Evolutionary conservation across 2,113 vertebrate species (phyloP).

Genomic region (Balaeniceps rex): DNA sequence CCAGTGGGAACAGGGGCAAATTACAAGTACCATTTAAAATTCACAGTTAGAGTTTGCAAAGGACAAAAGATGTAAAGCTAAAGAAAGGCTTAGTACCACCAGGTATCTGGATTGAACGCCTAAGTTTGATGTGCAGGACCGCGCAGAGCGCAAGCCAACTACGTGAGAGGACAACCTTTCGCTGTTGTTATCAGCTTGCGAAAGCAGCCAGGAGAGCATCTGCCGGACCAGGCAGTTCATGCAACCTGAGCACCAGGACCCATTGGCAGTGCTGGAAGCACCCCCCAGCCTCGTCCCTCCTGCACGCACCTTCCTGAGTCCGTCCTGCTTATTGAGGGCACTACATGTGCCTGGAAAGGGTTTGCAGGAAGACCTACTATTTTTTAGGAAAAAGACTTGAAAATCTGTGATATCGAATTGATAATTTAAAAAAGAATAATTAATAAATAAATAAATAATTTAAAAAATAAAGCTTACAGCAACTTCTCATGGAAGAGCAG

Average conservation of each 20-base stretch:
- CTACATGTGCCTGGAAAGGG: neutral
- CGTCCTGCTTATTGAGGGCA: neutral
- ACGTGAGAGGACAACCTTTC: neutral
- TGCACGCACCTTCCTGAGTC: fast-evolving
- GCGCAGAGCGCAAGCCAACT: neutral
- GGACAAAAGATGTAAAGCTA: neutral
- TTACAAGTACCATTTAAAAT: neutral
- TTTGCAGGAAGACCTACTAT: neutral
- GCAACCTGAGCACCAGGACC: neutral
- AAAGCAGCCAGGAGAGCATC: neutral
- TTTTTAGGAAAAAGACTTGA: neutral
- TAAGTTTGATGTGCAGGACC: neutral
- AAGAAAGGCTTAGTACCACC: neutral
- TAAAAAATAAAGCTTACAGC: neutral
- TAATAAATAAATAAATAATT: too few species aligned
- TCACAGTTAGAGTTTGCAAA: neutral
- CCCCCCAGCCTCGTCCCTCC: neutral
- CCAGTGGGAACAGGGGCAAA: neutral
- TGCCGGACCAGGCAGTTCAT: too few species aligned
- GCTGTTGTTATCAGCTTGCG: neutral
- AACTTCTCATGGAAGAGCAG: neutral
- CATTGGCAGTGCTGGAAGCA: neutral
- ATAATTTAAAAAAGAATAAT: neutral
- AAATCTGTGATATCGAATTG: neutral
- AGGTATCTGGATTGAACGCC: neutral